Base-by-base conservation (phyloP, 1,140 invertebrate genomes). In the Temnothorax nylanderi region DNA sequence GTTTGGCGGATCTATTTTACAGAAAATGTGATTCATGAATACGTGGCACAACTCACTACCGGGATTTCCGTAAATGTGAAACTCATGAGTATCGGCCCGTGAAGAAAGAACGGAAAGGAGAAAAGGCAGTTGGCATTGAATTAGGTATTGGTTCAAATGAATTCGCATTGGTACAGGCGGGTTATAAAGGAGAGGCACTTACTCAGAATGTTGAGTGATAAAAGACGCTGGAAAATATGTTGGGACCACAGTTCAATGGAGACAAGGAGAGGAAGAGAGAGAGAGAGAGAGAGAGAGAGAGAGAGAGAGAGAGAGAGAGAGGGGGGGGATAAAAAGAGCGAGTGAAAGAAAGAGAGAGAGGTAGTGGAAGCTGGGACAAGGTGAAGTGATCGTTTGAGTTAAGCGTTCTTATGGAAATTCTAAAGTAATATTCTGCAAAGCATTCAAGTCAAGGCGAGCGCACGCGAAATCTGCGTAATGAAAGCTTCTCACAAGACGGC, bases 361-460 rank as follows among this genome's bases (percentile, higher is more conserved):
- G 32, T 18, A 81, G 21, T 11, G 56, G 37, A 64, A 32, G 60
- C 54, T 37, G 54, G 75, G 77, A 72, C 56, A 41, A 72, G 74
- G 56, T 37, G 89, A 78, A 82, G 37, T 54, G 72, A 86, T 77
- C 85, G 84, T 78, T 77, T 82, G 74, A 85, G 87, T 87, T 91
- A 93, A 93, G 90, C 92, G 92, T 94, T 94, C 90, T 93, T 92
- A 94, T 94, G 93, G 89, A 94, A 94, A 94, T 94, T 92, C 82
- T 90, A 85, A 92, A 93, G 93, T 94, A 94, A 94, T 94, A 94
- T 93, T 84, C 92, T 87, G 88, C 82, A 47, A 76, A 87, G 21
- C 32, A 72, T 74, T 74, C 80, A 18, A 67, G 58, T 26, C 10
- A 18, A 60, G 41, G 84, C 69, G 26, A 87, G 34, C 7, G 26